Base-by-base conservation (phyloP, 2,797 vertebrate genomes). In the Bucorvus abyssinicus region DNA sequence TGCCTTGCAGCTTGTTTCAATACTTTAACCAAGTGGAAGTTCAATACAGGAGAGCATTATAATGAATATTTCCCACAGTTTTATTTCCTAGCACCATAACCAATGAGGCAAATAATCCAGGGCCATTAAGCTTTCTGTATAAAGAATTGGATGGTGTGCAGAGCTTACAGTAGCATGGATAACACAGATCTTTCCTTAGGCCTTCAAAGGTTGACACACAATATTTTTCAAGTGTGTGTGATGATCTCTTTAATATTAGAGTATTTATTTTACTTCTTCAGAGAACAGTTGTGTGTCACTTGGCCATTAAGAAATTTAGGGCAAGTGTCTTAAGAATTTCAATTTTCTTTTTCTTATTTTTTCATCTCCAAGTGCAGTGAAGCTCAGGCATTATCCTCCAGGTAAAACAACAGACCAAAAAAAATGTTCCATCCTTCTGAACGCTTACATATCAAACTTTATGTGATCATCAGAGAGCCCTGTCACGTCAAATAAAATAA, bases 101-200 rank as follows among this genome's bases (percentile, higher is more conserved):
- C 97, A 98, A 97, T 97, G 98, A 98, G 97, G 97, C 97, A 97
- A 95, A 96, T 97, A 98, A 97, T 97, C 97, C 96, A 97, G 61
- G 96, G 94, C 89, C 96, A 95, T 98, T 98, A 98, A 97, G 94
- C 92, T 93, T 94, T 97, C 91, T 94, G 81, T 89, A 87, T 97
- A 96, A 97, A 96, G 95, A 94, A 97, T 86, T 96, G 97, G 95
- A 97, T 97, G 92, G 92, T 93, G 76, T 47, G 56, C 50, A 61
- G 95, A 89, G 38, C 68, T 97, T 85, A 84, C 55, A 63, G 5
- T 11, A 21, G 76, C 83, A 95, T 85, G 95, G 96, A 87, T 84
- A 96, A 89, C 91, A 83, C 83, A 59, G 50, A 88, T 86, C 65
- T 91, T 96, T 92, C 93, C 60, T 87, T 81, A 86, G 90, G 92